Percentiles rank a stretch among this genome's conserved stretches.
phyloP scores from a whole-genome alignment of 2,797 vertebrate genomes.

The Mastacembelus armatus region DNA sequence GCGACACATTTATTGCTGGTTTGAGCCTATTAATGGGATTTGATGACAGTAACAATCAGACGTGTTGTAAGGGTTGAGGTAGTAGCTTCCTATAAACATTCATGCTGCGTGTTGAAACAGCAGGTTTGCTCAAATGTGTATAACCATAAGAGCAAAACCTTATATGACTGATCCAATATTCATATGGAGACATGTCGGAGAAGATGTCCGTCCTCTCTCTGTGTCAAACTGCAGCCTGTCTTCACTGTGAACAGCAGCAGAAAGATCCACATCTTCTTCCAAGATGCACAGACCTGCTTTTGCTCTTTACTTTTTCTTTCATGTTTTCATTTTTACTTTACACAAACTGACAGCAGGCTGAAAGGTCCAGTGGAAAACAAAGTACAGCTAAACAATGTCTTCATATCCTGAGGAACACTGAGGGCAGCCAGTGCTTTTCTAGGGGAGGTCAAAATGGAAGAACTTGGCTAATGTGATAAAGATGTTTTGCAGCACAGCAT shows the following conservation, averaged over 20 bases:
- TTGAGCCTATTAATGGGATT: neutral
- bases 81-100: slow-evolving; percentile 11
- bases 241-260: neutral
- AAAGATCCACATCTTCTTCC: neutral
- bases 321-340: neutral
- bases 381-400: neutral
- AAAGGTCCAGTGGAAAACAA: neutral
- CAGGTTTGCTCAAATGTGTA: slow-evolving; percentile 60
- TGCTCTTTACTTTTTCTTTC: too few species aligned
- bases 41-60: neutral
- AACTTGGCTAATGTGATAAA: neutral
- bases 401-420: neutral
- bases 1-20: neutral
- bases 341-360: neutral
- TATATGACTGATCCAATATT: slow-evolving; percentile 61
- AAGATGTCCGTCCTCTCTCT: slow-evolving; percentile 43
- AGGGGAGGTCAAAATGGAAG: neutral
- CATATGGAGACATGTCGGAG: slow-evolving; percentile 52
- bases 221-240: neutral
- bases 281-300: neutral
- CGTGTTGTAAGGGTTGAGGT: too few species aligned
- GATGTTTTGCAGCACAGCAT: too few species aligned
- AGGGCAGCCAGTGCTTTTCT: neutral
- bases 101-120: slow-evolving; percentile 40
- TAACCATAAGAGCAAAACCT: slow-evolving; percentile 48